A percentile compares a stretch with the other conserved stretches of the same genome.
These are phyloP conservation scores for Meriones psammophilus DNA, from an alignment of 2,797 vertebrate genomes.

Conservation along the genomic window DNA sequence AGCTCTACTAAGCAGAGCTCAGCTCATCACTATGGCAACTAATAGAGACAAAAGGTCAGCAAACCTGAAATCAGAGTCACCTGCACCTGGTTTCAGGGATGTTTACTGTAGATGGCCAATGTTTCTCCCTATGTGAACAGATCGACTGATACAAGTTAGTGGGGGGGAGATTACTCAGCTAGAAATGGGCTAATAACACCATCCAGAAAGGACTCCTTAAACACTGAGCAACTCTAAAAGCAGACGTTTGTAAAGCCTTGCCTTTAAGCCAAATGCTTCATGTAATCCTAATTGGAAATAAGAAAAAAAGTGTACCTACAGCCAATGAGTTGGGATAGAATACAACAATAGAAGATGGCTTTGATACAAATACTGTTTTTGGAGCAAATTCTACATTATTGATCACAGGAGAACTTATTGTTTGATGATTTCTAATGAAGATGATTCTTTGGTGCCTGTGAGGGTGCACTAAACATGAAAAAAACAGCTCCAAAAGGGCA, in stretches of 20 bases:
- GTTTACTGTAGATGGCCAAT: constrained; percentile 49
- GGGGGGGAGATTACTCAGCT: constrained; percentile 57
- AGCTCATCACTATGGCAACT: constrained; percentile 76
- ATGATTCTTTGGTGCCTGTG: not conserved
- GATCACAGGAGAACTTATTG: not conserved
- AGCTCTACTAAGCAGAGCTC: constrained; percentile 68
- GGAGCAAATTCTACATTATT: constrained; percentile 8
- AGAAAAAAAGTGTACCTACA: not conserved
- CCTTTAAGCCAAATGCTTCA: constrained; percentile 22
- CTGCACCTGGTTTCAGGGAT: constrained; percentile 50
- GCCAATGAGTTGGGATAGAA: not conserved
- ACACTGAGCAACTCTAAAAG: constrained; percentile 68
- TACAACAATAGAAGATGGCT: not conserved
- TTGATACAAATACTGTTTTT: constrained; percentile 23
- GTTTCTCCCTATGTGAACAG: constrained; percentile 75
- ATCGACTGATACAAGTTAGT: constrained; percentile 56
- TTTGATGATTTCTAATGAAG: not conserved
- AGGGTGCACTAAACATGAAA: not conserved
- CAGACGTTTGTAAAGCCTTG: not conserved
- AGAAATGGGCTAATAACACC: constrained; percentile 60
- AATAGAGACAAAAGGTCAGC: constrained; percentile 72
- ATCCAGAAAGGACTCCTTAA: constrained; percentile 67
- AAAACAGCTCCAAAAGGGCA: not conserved
- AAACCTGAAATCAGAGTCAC: constrained; percentile 69
- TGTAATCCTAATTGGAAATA: not conserved